A percentile compares a stretch with the other conserved stretches of the same genome.
phyloP scores from a whole-genome alignment of 35 echinoderm and acorn worm species.

The Eucidaris tribuloides region DNA sequence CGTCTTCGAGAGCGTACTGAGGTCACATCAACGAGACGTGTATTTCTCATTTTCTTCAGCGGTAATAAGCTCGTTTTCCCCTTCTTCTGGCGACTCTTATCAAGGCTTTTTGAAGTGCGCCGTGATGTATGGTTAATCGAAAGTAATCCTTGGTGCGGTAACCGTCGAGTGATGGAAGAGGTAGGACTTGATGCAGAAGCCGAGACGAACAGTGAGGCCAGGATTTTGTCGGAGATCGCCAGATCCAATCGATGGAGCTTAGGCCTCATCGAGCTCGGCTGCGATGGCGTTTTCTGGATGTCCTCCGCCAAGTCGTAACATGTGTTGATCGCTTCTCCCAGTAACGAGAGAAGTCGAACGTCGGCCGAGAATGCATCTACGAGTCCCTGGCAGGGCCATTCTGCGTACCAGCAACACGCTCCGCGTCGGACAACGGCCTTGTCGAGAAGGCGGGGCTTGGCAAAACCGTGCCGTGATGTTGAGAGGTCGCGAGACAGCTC shows the following conservation, averaged over 20 bases:
- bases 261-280: conserved; percentile 43
- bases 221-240: conserved; percentile 60
- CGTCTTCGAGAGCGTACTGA: conserved; percentile 40
- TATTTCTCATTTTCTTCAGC: conserved; percentile 70
- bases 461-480: conserved; percentile 46
- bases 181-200: conserved; percentile 67
- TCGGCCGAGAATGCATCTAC: conserved; percentile 36
- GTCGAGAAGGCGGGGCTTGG: conserved; percentile 21
- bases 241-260: conserved; percentile 43
- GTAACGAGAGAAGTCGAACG: conserved; percentile 51
- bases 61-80: conserved; percentile 50
- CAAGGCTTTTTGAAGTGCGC: conserved; percentile 60
- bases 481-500: conserved; percentile 36
- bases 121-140: conserved; percentile 89
- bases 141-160: conserved; percentile 84
- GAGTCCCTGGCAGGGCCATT: conserved; percentile 18
- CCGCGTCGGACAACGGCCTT: conserved; percentile 5
- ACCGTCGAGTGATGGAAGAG: conserved; percentile 71
- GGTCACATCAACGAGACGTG: conserved; percentile 56
- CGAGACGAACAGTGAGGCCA: conserved; percentile 72
- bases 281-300: conserved; percentile 54
- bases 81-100: conserved; percentile 34
- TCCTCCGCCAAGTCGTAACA: conserved; percentile 33
- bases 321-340: conserved; percentile 31
- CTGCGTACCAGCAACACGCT: background rate